Evolutionary conservation across 92 coral and sea anemone genomes (phyloP), one percentile per base, ranked within the genome.

Genomic region (Porites divaricata): DNA sequence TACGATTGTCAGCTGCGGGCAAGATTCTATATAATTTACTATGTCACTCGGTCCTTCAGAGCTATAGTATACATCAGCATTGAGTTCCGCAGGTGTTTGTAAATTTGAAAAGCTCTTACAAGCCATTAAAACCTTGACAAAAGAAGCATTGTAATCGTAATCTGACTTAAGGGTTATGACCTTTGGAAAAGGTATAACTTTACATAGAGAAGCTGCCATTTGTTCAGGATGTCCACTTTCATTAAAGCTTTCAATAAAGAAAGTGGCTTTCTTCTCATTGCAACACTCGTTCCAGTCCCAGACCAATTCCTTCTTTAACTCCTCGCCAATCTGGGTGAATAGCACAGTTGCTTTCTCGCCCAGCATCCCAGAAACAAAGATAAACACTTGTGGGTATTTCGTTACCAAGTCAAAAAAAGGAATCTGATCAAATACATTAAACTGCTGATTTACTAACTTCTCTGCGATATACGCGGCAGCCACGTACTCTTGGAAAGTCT

Each of bases 101-200:
- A 70, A 2, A 2, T n/a, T 35, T 17, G 74, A 70, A 70, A 70
- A 70, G 14, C 53, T 17, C 17, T 8, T 35, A n/a, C 74, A 70
- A 8, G 74, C 74, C 54, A 8, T 45, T 11, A 70, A 14, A 14
- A 70, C 74, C 0, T 19, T 0, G 41, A 45, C 23, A 8, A 70
- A 8, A n/a, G 3, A 56, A 11, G 2, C 1, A 56, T 28, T 28
- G 59, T 9, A 0, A 13, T 1, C 15, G 0, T 9, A 12, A 1
- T 2, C 6, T 17, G 16, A 2, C 49, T 2, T 0, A 15, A 8
- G 5, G 41, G 41, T 28, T 13, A 70, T 21, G 74, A 1, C 54
- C 53, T 9, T 21, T 70, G 76, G 76, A 72, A 72, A 72, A n/a
- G 76, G 76, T 72, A 72, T 50, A 23, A 72, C 19, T 6, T 57